Evolutionary conservation across 2,797 vertebrate species (phyloP).

Genomic region (Phataginus tricuspis): DNA sequence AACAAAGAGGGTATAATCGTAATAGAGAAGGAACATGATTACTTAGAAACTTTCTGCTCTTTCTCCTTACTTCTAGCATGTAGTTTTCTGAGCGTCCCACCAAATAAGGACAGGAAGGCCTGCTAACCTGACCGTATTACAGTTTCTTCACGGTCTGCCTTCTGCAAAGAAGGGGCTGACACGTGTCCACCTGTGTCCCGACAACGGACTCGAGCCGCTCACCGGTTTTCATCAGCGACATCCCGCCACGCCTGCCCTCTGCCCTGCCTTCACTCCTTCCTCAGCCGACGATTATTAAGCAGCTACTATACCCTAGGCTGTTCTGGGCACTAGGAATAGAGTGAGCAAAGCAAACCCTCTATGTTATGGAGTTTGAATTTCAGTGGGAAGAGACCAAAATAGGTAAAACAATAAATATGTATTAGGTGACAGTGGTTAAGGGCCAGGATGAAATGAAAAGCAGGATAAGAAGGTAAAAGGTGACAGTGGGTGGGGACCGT

Average conservation of each 20-base stretch:
- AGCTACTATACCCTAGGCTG: not conserved
- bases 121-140: not conserved
- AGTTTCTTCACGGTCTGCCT: not conserved
- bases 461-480: not conserved
- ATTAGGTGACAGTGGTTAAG: not conserved
- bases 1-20: not conserved
- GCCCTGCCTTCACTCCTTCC: not conserved
- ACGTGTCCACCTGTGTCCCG: accelerated
- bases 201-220: not conserved
- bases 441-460: not conserved
- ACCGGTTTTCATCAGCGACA: not conserved
- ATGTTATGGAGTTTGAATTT: not conserved
- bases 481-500: too few relatives aligned
- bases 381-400: not conserved
- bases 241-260: not conserved
- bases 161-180: not conserved
- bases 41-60: not conserved
- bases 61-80: not conserved
- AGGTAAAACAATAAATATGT: not conserved
- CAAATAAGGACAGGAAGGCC: not conserved
- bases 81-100: not conserved
- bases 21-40: not conserved
- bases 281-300: not conserved
- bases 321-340: too few relatives aligned
- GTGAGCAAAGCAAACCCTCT: not conserved